Percentiles rank a stretch among this genome's conserved stretches.
phyloP scores from a whole-genome alignment of 2,888 invertebrate species.

The Lithophane socia region DNA sequence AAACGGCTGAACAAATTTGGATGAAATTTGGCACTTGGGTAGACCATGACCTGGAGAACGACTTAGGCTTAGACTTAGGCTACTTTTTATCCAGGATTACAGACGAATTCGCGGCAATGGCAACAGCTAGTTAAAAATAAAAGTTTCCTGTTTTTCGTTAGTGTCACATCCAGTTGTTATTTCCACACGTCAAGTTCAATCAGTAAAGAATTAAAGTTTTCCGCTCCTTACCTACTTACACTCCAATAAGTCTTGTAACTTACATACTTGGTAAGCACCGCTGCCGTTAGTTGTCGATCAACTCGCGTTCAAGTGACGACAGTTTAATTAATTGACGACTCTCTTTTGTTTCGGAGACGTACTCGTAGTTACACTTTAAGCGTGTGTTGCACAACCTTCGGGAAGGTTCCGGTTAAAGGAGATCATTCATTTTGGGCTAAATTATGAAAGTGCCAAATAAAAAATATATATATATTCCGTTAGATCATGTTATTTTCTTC shows the following conservation, averaged over 20 bases:
- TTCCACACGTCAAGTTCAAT: conserved; percentile 43
- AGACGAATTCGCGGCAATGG: too few species aligned
- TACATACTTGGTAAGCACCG: conserved; percentile 41
- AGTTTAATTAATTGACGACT: conserved; percentile 33
- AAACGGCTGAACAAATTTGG: too few species aligned
- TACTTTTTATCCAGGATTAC: too few species aligned
- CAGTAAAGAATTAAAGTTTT: conserved; percentile 66
- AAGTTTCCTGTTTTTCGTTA: neutral
- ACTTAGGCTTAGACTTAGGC: too few species aligned
- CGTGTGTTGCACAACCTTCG: neutral
- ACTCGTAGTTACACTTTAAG: neutral
- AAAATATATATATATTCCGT: too few species aligned
- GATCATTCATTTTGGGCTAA: too few species aligned
- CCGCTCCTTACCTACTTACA: conserved; percentile 32
- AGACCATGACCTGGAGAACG: too few species aligned
- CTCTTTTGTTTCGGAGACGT: conserved; percentile 12
- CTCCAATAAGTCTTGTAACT: conserved; percentile 55
- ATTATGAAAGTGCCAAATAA: too few species aligned
- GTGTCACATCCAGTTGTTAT: conserved; percentile 47
- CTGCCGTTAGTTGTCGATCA: conserved; percentile 43
- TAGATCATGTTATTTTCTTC: too few species aligned
- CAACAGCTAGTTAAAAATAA: neutral
- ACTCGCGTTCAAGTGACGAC: conserved; percentile 33
- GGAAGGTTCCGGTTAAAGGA: neutral
- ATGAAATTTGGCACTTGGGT: too few species aligned